Evolutionary conservation across 1,140 invertebrate genomes (phyloP).

Genomic region (Radopholus similis): DNA sequence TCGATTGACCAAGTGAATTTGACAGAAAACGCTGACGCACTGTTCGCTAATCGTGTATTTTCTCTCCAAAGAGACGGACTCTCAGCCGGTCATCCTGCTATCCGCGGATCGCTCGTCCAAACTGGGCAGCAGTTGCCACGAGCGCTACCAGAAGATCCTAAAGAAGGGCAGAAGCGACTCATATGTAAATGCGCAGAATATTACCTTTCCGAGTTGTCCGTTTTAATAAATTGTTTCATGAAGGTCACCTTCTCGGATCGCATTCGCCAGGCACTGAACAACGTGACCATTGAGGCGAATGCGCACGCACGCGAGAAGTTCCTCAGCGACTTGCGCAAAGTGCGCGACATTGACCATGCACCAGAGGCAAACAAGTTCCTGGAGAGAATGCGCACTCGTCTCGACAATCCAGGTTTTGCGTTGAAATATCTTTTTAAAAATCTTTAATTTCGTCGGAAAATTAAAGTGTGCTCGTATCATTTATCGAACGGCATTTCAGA

Average conservation of each 20-base stretch:
- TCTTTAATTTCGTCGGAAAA: too few relatives aligned
- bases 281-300: slow-evolving; percentile 76
- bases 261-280: slow-evolving; percentile 68
- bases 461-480: too few relatives aligned
- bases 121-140: slow-evolving; percentile 17
- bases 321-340: slow-evolving; percentile 84
- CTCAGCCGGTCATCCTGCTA: slow-evolving; percentile 21
- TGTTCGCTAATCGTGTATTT: slow-evolving; percentile 51
- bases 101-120: slow-evolving; percentile 45
- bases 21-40: slow-evolving; percentile 52
- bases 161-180: slow-evolving; percentile 36
- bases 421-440: too few relatives aligned
- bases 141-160: slow-evolving; percentile 35
- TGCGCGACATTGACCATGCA: slow-evolving; percentile 78
- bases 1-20: background rate
- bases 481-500: too few relatives aligned
- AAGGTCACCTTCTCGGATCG: slow-evolving; percentile 43
- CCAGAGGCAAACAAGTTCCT: slow-evolving; percentile 79
- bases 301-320: slow-evolving; percentile 98
- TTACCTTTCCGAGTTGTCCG: background rate
- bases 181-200: slow-evolving; percentile 3
- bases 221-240: background rate
- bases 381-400: slow-evolving; percentile 80
- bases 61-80: slow-evolving; percentile 32
- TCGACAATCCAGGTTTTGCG: slow-evolving; percentile 76